phyloP scores from a whole-genome alignment of 2,113 vertebrate genomes.

The Percina caprodes region DNA sequence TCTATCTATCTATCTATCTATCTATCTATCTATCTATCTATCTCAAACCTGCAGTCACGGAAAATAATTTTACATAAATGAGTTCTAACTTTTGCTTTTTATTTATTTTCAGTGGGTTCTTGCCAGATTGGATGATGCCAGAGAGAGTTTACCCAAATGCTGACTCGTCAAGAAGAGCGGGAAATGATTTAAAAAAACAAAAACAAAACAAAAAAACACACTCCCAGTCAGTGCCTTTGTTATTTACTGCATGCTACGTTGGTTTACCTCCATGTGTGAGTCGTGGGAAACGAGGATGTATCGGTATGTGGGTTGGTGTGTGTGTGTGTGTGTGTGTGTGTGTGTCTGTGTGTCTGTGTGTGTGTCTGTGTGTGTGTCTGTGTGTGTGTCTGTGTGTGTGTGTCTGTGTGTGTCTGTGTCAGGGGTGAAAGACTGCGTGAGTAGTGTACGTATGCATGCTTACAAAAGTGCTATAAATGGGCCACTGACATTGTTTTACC shows the following conservation, averaged over 20 bases:
- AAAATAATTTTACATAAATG: neutral
- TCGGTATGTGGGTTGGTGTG: slow-evolving; percentile 40
- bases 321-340: too few relatives aligned
- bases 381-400: too few relatives aligned
- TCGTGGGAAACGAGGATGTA: neutral
- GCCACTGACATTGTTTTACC: slow-evolving; percentile 2
- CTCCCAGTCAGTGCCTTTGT: slow-evolving; percentile 77
- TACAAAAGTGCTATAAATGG: slow-evolving; percentile 31
- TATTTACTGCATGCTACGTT: slow-evolving; percentile 66
- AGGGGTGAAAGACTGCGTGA: slow-evolving; percentile 1
- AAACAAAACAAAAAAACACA: slow-evolving; percentile 8
- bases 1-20: too few relatives aligned
- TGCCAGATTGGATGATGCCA: slow-evolving; percentile 91
- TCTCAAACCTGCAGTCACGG: neutral
- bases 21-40: too few relatives aligned
- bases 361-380: too few relatives aligned
- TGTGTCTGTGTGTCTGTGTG: too few relatives aligned
- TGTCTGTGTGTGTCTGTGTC: slow-evolving; percentile 23
- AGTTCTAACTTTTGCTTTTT: neutral
- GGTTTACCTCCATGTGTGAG: slow-evolving; percentile 45
- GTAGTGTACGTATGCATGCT: slow-evolving; percentile 39
- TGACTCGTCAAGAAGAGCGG: slow-evolving; percentile 42
- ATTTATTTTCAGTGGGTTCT: slow-evolving; percentile 91
- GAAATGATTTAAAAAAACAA: neutral
- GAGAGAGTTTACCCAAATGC: slow-evolving; percentile 88